These are phyloP conservation scores for Hesperia comma DNA, from an alignment of 2,888 invertebrate genomes.

Conservation along the genomic window DNA sequence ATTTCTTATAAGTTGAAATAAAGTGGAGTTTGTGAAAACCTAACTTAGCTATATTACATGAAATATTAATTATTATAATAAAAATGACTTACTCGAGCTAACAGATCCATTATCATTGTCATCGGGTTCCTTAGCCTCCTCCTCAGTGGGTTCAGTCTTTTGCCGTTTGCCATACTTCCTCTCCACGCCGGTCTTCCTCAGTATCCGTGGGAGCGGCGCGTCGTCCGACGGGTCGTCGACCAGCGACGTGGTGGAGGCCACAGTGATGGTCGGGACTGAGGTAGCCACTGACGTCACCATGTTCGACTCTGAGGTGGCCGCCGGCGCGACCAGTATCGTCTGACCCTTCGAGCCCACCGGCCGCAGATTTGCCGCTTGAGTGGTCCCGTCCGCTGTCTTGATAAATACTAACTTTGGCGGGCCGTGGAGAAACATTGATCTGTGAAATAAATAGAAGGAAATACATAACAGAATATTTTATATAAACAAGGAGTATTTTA, in stretches of 20 bases:
- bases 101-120: slow-evolving; percentile 55
- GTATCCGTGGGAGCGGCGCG: slow-evolving; percentile 57
- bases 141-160: slow-evolving; percentile 65
- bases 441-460: slow-evolving; percentile 43
- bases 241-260: slow-evolving; percentile 44
- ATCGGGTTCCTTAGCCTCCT: slow-evolving; percentile 60
- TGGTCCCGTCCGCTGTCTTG: slow-evolving; percentile 73
- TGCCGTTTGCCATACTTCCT: slow-evolving; percentile 76
- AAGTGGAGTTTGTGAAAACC: too few relatives aligned
- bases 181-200: slow-evolving; percentile 64
- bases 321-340: slow-evolving; percentile 74
- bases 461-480: background rate
- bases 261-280: slow-evolving; percentile 46
- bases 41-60: too few relatives aligned
- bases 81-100: slow-evolving; percentile 59
- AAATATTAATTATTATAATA: background rate
- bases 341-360: slow-evolving; percentile 66
- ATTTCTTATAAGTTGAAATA: too few relatives aligned
- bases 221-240: slow-evolving; percentile 62
- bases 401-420: slow-evolving; percentile 81
- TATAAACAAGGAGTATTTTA: too few relatives aligned
- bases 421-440: slow-evolving; percentile 77
- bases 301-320: slow-evolving; percentile 51
- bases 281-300: slow-evolving; percentile 45
- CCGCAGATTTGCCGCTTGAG: slow-evolving; percentile 63